phyloP scores from a whole-genome alignment of 2,113 vertebrate genomes.

The Brienomyrus longianalis region DNA sequence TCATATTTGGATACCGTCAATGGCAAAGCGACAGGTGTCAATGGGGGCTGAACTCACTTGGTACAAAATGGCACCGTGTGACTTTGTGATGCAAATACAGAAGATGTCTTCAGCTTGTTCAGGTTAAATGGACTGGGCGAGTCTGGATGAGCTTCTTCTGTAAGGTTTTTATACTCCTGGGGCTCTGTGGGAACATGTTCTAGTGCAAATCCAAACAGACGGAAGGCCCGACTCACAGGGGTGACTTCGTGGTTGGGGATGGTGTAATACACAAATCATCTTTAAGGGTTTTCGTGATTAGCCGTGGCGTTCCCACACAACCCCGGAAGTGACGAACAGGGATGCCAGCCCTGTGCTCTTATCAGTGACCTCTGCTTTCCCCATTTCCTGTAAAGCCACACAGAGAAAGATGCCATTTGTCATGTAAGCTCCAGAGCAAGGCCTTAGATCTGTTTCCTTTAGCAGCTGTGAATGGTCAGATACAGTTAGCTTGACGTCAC shows the following conservation, averaged over 20 bases:
- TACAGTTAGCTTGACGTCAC: slow-evolving; percentile 16
- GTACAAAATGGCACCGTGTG: background rate
- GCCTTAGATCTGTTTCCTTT: slow-evolving; percentile 56
- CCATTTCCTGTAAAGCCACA: background rate
- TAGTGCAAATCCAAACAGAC: background rate
- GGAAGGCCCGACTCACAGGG: background rate
- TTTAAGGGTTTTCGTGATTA: background rate
- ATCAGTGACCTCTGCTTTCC: background rate
- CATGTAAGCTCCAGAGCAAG: slow-evolving; percentile 50
- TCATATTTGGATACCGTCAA: background rate
- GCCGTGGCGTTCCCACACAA: background rate
- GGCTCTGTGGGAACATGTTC: background rate
- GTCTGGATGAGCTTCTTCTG: background rate
- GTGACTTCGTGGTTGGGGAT: too few species aligned
- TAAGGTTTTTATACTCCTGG: background rate
- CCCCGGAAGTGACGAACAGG: background rate
- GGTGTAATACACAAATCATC: background rate
- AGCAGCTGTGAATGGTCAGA: background rate
- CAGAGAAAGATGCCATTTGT: slow-evolving; percentile 9
- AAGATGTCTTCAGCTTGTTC: background rate
- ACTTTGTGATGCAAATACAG: background rate
- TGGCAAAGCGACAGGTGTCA: background rate
- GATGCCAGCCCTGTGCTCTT: background rate
- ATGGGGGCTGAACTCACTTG: background rate
- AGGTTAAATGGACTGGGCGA: background rate